phyloP scores from a whole-genome alignment of 2,113 vertebrate species.

The Campylorhamphus procurvoides region DNA sequence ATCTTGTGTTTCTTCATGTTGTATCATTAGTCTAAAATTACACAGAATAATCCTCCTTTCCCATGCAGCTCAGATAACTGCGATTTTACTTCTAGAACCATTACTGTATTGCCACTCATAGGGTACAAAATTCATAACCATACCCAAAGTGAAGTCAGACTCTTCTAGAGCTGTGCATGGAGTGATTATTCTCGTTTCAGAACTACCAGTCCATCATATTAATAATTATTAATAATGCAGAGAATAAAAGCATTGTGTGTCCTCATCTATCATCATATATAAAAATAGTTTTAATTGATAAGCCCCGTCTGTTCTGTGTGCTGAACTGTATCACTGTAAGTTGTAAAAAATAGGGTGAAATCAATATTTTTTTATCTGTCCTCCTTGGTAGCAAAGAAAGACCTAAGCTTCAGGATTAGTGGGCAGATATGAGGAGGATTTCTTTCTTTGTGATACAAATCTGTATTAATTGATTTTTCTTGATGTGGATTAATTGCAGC shows the following conservation, averaged over 20 bases:
- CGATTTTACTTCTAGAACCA: neutral
- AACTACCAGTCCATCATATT: neutral
- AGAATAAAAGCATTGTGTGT: neutral
- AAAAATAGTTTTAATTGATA: constrained; percentile 56
- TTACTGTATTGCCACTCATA: neutral
- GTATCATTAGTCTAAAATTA: neutral
- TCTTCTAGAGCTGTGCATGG: neutral
- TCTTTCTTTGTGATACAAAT: constrained; percentile 75
- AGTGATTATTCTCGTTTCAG: neutral
- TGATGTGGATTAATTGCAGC: constrained; percentile 72
- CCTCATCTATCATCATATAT: neutral
- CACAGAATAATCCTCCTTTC: neutral
- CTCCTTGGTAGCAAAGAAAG: constrained; percentile 48
- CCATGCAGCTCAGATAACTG: neutral
- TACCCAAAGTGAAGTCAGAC: neutral
- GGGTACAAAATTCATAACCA: neutral
- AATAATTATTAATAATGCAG: constrained; percentile 27
- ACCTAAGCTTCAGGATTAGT: constrained; percentile 60
- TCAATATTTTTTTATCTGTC: constrained; percentile 67
- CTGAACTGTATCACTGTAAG: constrained; percentile 27
- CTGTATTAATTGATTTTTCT: constrained; percentile 75
- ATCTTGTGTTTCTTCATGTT: neutral
- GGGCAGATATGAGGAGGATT: constrained; percentile 61
- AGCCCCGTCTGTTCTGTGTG: constrained; percentile 52
- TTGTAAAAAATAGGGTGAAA: constrained; percentile 64